Evolutionary conservation across 2,888 invertebrate genomes (phyloP), one percentile per base, ranked within the genome.

Genomic region (Melinaea menophilus): DNA sequence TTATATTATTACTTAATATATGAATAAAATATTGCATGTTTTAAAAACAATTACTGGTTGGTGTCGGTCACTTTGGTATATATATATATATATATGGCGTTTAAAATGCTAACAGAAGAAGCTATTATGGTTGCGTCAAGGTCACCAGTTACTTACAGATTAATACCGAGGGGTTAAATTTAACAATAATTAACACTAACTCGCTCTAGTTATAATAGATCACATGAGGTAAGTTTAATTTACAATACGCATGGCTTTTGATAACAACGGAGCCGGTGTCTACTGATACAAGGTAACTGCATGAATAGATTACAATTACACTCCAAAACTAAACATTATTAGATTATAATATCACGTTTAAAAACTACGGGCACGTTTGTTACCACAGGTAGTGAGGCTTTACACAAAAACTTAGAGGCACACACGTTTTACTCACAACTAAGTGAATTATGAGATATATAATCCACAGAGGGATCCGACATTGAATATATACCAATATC

Each of bases 401-500:
- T 74, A 80, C 75, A 78, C 72, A 69, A 84, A 83, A 85, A 70
- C 73, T 71, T 73, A 77, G 79, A 81, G 80, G 72, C 85, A 74
- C 78, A 73, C 87, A 88, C 88, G 81, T 81, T 82, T 84, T 78
- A 75, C 73, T 80, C 82, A 87, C 84, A 80, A 68, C 75, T 89
- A 88, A 88, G 22, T 80, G 75, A 73, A 69, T 64, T 73, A 73
- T 76, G 73, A 75, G 72, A 76, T 69, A 68, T 74, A 71, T 80
- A 81, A 86, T 93, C 91, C 93, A 88, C 94, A 95, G 95, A 95
- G 91, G 93, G 94, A 79, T 90, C 94, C 76, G 94, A 94, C 89
- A 94, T 95, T 81, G 95, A 96, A 91, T 96, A 95, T 85, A 94
- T 95, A 85, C 95, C 95, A 78, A 94, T 95, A 77, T 94, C 95